Evolutionary conservation across 2,888 invertebrate genomes (phyloP).

Genomic region (Iselma pallidipennis): DNA sequence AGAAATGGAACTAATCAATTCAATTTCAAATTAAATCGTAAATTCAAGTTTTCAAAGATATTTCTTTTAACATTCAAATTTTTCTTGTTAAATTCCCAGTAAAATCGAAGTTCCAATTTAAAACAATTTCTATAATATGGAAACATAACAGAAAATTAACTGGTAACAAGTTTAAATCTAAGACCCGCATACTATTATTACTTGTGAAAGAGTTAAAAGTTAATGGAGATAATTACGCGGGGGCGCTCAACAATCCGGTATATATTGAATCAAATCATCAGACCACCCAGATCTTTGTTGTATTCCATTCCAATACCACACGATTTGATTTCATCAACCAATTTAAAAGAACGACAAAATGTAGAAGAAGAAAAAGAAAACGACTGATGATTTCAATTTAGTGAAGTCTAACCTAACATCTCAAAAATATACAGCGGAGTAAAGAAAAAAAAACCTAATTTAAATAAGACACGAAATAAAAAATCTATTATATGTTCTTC

Average conservation of each 20-base stretch:
- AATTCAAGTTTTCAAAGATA: slow-evolving; percentile 16
- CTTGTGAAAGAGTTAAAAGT: not conserved
- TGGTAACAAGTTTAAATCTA: slow-evolving; percentile 11
- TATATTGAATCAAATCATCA: slow-evolving; percentile 11
- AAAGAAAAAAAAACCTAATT: slow-evolving; percentile 5
- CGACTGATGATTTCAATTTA: not conserved
- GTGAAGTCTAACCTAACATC: not conserved
- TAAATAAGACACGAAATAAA: slow-evolving; percentile 9
- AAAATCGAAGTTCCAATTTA: not conserved
- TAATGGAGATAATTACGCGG: slow-evolving; percentile 22
- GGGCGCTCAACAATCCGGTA: slow-evolving; percentile 12
- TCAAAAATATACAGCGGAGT: not conserved
- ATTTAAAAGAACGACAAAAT: not conserved
- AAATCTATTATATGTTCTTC: slow-evolving; percentile 9
- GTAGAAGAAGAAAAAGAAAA: not conserved
- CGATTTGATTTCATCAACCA: not conserved
- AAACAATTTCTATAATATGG: too few species aligned
- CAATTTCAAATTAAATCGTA: too few species aligned
- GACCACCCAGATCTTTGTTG: slow-evolving; percentile 23
- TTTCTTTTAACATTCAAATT: slow-evolving; percentile 12
- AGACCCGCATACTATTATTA: slow-evolving; percentile 6
- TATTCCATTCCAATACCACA: slow-evolving; percentile 12
- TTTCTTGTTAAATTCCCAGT: slow-evolving; percentile 11
- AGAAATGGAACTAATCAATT: too few species aligned
- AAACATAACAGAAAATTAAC: not conserved